Percentiles rank a stretch among this genome's conserved stretches.
These are phyloP conservation scores for Hemitrygon akajei DNA, from an alignment of 2,797 vertebrate genomes.

Conservation along the genomic window DNA sequence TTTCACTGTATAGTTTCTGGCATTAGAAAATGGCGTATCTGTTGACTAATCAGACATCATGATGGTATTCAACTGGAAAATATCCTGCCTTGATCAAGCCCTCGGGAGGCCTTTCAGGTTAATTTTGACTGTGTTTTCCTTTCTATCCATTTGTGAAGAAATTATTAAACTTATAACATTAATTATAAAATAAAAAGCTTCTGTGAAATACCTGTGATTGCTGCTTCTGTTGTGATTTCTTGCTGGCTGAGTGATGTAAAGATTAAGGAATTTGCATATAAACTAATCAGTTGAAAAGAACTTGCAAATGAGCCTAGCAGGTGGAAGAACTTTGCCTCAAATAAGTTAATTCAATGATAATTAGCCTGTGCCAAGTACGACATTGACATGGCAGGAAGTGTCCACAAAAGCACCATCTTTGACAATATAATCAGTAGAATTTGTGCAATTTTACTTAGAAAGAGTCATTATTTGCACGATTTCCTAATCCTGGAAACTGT, in stretches of 20 bases:
- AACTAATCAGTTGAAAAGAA: constrained; percentile 17
- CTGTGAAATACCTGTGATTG: constrained; percentile 24
- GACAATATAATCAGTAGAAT: not conserved
- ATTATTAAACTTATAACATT: constrained; percentile 10
- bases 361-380: not conserved
- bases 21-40: too few species aligned
- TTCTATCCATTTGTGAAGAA: constrained; percentile 22
- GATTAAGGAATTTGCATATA: constrained; percentile 15
- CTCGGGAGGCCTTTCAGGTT: not conserved
- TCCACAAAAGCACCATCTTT: not conserved
- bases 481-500: not conserved
- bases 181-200: constrained; percentile 17
- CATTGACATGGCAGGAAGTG: not conserved
- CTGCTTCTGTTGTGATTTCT: constrained; percentile 24
- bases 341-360: not conserved
- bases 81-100: not conserved
- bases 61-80: not conserved
- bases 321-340: constrained; percentile 8
- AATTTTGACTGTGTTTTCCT: not conserved
- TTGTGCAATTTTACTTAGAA: not conserved
- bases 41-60: too few species aligned
- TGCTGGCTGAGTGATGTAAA: not conserved
- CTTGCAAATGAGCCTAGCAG: not conserved
- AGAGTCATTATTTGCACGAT: not conserved
- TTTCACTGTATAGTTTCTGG: too few species aligned